Evolutionary conservation across 2,888 invertebrate species (phyloP), one percentile per base, ranked within the genome.

Genomic region (Acleris cristana): DNA sequence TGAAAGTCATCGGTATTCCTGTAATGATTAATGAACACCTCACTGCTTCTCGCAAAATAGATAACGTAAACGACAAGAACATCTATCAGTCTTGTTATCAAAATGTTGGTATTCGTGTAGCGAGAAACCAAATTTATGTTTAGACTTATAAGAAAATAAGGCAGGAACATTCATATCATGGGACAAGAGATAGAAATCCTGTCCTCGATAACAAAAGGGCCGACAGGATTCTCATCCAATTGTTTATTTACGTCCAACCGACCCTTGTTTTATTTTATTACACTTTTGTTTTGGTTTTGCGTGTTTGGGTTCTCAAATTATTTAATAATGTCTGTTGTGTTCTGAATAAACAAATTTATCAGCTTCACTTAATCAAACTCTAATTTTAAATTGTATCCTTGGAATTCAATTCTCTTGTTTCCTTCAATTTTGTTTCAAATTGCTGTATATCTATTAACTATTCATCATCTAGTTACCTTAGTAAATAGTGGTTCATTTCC

Each of bases 211-310:
- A 48, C 66, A 23, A 19, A 19, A 23, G 53, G 16, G 8, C 23
- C 23, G 26, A 23, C 45, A 23, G 30, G 48, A 18, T 45, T 48
- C 45, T 21, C 58, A n/a, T 26, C 18, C 51, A 21, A 18, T 62
- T 57, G 56, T 66, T 66, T 60, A 60, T 65, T 60, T 56, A 64
- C 52, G 34, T n/a, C 12, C 30, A 16, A 6, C 51, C 23, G 51
- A 30, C 51, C 51, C 57, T 45, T 57, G 57, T 58, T 58, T 48
- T 48, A 26, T 58, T 45, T 48, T 58, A 45, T 58, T 26, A 10
- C 14, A 52, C 44, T 40, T 64, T 64, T 58, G 64, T 64, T 64
- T 56, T 56, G 30, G 19, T 62, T 30, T 49, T 19, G 56, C 56
- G 23, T 56, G 48, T 63, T 19, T 44, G 23, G 34, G n/a, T 59